Percentiles rank a stretch among this genome's conserved stretches.
These are phyloP conservation scores for Venustaconcha ellipsiformis DNA, from an alignment of 1,140 invertebrate species.

Conservation along the genomic window DNA sequence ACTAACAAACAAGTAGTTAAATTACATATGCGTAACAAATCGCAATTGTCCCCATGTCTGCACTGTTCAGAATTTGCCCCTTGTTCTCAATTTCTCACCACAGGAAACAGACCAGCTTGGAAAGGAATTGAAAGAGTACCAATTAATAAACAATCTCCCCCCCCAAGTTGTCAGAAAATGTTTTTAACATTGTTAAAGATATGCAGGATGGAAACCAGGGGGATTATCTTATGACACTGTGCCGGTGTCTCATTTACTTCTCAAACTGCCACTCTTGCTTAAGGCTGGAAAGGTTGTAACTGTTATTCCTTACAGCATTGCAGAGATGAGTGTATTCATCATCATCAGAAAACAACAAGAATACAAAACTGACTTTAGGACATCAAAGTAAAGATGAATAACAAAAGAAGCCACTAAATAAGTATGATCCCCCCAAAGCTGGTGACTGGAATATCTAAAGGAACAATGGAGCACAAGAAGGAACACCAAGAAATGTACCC, in stretches of 20 bases:
- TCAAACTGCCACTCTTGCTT: constrained; percentile 5
- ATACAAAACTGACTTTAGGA: constrained; percentile 10
- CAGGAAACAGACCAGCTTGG: neutral
- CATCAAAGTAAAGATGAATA: constrained; percentile 18
- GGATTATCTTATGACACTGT: constrained; percentile 3
- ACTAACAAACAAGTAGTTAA: no score
- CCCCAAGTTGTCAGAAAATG: neutral
- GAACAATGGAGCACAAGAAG: no score
- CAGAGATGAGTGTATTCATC: constrained; percentile 11
- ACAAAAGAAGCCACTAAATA: constrained; percentile 6
- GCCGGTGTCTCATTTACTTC: neutral
- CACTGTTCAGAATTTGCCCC: no score
- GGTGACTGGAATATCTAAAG: no score
- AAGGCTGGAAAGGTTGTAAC: neutral
- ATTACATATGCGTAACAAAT: no score
- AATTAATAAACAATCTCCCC: neutral
- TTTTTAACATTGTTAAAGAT: neutral
- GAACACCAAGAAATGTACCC: no score
- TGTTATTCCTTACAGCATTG: constrained; percentile 17
- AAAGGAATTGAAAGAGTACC: neutral
- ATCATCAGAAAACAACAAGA: neutral
- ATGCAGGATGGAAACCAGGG: neutral
- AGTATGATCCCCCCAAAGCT: neutral
- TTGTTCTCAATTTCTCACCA: neutral
- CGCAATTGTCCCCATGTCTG: no score